These are phyloP conservation scores for Eptesicus fuscus DNA, from an alignment of 2,113 vertebrate species.

Conservation along the genomic window DNA sequence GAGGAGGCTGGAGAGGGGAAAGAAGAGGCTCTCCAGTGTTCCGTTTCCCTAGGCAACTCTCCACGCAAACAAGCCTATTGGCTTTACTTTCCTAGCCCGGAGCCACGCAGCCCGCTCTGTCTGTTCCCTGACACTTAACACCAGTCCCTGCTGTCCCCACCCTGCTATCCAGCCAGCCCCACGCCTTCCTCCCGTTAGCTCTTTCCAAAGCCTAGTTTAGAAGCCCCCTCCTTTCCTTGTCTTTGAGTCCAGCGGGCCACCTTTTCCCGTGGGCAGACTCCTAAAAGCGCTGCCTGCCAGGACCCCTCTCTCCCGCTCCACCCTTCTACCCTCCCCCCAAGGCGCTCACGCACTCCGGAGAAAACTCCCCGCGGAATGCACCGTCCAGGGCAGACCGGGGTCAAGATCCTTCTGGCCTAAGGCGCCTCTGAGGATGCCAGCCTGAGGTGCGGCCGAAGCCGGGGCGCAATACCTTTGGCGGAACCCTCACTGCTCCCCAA, in stretches of 20 bases:
- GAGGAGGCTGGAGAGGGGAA: slow-evolving; percentile 17
- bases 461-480: background rate
- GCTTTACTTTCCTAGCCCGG: background rate
- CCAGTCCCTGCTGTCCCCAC: background rate
- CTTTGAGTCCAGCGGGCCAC: background rate
- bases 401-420: background rate
- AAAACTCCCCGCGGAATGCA: background rate
- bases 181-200: background rate
- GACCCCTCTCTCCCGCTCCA: too few species aligned
- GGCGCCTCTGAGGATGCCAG: background rate
- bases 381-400: background rate
- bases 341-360: background rate
- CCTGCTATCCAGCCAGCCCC: background rate
- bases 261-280: background rate
- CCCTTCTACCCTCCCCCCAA: too few species aligned
- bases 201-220: background rate
- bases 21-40: slow-evolving; percentile 47
- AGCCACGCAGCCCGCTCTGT: background rate
- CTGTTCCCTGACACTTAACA: background rate
- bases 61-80: slow-evolving; percentile 17
- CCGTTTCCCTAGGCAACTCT: slow-evolving; percentile 56
- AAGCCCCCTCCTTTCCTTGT: background rate
- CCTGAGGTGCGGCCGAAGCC: fast-evolving
- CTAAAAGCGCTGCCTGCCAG: background rate
- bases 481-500: background rate